Base-by-base conservation (phyloP, 1,140 invertebrate species). In the Elymnias hypermnestra region DNA sequence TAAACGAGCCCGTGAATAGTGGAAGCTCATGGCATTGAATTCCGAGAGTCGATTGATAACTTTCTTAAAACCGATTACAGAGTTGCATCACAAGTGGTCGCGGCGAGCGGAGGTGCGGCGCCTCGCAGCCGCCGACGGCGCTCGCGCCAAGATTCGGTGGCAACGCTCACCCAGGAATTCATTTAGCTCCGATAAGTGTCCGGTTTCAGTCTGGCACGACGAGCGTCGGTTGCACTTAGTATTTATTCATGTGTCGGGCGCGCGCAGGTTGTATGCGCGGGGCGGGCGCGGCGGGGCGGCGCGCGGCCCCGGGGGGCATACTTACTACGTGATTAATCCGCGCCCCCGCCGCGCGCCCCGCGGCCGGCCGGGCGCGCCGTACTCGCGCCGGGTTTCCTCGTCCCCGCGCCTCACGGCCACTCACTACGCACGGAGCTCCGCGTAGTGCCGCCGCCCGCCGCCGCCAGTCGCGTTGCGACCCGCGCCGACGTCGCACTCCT, bases 251-350 rank as follows among this genome's bases (percentile, higher is more conserved):
- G 77, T 81, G 72, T 79, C 63, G 72, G 70, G 50, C 57, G 62
- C 72, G 66, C 67, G 69, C 74, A 75, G 76, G 79, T 72, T 83
- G 63, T 77, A 69, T 68, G 63, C 54, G 62, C 47, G 64, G 48
- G 46, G 59, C 56, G 60, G 52, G 58, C 53, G 66, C 50, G 63
- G 51, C n/a, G n/a, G n/a, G n/a, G n/a, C n/a, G 47, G 19, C 53
- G 63, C 45, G 62, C 54, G 65, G 71, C 61, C 52, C 58, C 57
- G 67, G 64, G 72, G 70, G 74, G 71, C 65, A 75, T 76, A 77
- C 76, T 81, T 79, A 83, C 79, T 83, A 83, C 79, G 79, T 83
- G 76, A 83, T 83, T 83, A 83, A 83, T 81, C 75, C 75, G 62
- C 66, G 55, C 45, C 69, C 67, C 69, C 28, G 53, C 47, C 57